phyloP scores from a whole-genome alignment of 2,113 vertebrate genomes.

The Hemiscyllium ocellatum region DNA sequence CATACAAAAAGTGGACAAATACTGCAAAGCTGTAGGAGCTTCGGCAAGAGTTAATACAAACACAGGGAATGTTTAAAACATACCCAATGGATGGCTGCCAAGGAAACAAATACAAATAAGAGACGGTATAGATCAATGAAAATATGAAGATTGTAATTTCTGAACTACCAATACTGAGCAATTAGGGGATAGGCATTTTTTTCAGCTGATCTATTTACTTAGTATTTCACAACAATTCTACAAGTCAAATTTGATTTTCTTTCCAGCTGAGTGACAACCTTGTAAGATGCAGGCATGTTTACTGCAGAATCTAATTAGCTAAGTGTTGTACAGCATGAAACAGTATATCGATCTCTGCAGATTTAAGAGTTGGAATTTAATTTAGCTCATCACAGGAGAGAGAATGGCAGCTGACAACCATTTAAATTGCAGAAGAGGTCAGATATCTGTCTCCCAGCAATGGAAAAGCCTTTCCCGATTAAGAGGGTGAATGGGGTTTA shows the following conservation, averaged over 20 bases:
- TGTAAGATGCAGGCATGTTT: not conserved
- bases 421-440: too few species aligned
- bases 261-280: not conserved
- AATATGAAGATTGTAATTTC: not conserved
- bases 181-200: not conserved
- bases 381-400: too few species aligned
- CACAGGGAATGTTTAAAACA: not conserved
- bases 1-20: constrained; percentile 43
- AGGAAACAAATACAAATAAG: not conserved
- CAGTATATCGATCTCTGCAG: not conserved
- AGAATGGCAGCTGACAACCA: too few species aligned
- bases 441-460: too few species aligned
- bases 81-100: not conserved
- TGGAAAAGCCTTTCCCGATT: too few species aligned
- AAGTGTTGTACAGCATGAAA: not conserved
- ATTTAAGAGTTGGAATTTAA: not conserved
- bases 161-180: not conserved
- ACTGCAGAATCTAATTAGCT: not conserved
- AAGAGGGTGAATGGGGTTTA: too few species aligned
- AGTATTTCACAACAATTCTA: too few species aligned
- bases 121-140: not conserved
- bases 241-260: not conserved
- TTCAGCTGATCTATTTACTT: not conserved
- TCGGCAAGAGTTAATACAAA: not conserved
- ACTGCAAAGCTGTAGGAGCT: not conserved